Evolutionary conservation across 2,888 invertebrate genomes (phyloP).

Genomic region (Merodon equestris): DNA sequence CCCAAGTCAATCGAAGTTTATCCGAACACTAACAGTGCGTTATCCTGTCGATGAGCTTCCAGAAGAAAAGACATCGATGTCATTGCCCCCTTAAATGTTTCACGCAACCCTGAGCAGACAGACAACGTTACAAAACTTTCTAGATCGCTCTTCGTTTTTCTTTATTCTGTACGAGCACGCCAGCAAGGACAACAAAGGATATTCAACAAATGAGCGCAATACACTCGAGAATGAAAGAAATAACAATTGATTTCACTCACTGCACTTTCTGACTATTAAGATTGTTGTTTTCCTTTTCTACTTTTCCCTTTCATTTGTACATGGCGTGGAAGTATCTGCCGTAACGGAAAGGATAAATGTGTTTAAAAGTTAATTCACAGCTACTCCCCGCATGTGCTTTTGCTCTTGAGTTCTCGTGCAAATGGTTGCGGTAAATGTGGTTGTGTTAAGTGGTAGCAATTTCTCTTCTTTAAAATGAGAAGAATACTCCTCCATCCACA

Average conservation of each 20-base stretch:
- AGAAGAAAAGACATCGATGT: constrained; percentile 9
- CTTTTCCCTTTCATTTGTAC: background rate
- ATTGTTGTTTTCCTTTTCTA: constrained; percentile 22
- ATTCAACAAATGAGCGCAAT: background rate
- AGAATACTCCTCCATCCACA: constrained; percentile 6
- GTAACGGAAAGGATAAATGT: constrained; percentile 36
- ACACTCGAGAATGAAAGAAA: background rate
- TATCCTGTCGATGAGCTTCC: constrained; percentile 10
- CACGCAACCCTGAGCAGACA: background rate
- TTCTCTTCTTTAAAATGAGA: constrained; percentile 51
- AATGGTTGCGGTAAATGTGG: constrained; percentile 30
- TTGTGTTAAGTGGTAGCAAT: constrained; percentile 52
- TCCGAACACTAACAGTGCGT: constrained; percentile 2
- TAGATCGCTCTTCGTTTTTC: background rate
- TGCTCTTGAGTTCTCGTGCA: constrained; percentile 12
- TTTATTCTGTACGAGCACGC: background rate
- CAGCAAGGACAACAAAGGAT: constrained; percentile 16
- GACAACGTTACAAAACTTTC: constrained; percentile 3
- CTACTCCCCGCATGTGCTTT: background rate
- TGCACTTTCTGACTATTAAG: constrained; percentile 36
- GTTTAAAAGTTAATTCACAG: constrained; percentile 32
- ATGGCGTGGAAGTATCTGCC: background rate
- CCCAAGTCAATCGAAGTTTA: background rate
- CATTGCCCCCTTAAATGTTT: constrained; percentile 24
- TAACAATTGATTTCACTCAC: constrained; percentile 26